Evolutionary conservation across 2,888 invertebrate species (phyloP).

Genomic region (Drosophila paracracens): DNA sequence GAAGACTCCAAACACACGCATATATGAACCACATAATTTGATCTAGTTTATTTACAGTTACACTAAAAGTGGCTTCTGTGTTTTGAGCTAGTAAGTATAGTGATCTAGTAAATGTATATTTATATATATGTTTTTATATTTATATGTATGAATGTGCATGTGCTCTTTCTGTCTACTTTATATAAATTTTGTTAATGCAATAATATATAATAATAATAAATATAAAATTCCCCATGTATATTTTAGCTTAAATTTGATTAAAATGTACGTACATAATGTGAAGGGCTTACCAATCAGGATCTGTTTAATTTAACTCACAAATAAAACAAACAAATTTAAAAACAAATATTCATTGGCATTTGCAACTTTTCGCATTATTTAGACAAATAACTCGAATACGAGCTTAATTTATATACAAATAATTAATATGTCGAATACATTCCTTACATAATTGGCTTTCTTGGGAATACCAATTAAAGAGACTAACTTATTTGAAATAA

Average conservation of each 20-base stretch:
- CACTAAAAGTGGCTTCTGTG: background rate
- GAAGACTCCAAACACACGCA: background rate
- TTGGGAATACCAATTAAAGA: background rate
- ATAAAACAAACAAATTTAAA: too few species aligned
- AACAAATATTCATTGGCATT: background rate
- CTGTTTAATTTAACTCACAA: background rate
- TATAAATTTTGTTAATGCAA: background rate
- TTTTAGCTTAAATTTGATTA: background rate
- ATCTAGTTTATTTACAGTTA: constrained; percentile 1
- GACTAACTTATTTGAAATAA: background rate
- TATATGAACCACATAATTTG: background rate
- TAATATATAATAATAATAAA: too few species aligned
- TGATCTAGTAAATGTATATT: background rate
- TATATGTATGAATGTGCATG: background rate
- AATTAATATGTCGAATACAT: background rate
- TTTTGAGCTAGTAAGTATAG: constrained; percentile 2
- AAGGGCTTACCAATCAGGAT: background rate
- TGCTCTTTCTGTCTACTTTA: background rate
- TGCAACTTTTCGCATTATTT: background rate
- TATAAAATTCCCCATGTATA: background rate
- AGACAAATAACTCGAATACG: background rate
- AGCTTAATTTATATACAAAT: background rate
- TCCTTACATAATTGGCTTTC: background rate
- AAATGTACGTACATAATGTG: background rate
- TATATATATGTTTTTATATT: background rate